Evolutionary conservation across 2,888 invertebrate species (phyloP).

Genomic region (Choreutis nemorana): DNA sequence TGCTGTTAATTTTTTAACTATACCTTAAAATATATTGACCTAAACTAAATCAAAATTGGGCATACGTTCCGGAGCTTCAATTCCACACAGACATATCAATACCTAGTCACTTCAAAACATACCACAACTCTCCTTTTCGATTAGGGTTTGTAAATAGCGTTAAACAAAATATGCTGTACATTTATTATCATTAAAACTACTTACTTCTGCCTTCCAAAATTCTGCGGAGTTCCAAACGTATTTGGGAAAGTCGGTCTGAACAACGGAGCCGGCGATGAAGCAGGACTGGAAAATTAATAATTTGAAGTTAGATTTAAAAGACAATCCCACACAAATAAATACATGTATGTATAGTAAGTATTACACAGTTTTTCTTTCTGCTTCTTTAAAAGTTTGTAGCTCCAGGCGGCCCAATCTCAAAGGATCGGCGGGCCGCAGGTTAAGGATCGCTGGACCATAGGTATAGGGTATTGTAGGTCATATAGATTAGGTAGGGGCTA

Average conservation of each 20-base stretch:
- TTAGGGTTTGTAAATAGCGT: background rate
- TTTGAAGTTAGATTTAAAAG: background rate
- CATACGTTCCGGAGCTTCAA: too few species aligned
- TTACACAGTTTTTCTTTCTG: too few species aligned
- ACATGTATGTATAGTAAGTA: background rate
- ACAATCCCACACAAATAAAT: background rate
- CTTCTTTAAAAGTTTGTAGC: background rate
- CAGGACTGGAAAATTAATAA: slow-evolving; percentile 50
- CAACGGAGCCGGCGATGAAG: slow-evolving; percentile 71
- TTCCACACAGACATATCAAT: too few species aligned
- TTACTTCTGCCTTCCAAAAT: slow-evolving; percentile 54
- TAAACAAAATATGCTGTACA: background rate
- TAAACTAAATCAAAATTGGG: too few species aligned
- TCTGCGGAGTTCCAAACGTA: slow-evolving; percentile 71
- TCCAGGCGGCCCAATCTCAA: background rate
- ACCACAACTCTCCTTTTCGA: too few species aligned
- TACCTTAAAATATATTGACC: too few species aligned
- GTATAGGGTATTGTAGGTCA: too few species aligned
- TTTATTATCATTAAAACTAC: slow-evolving; percentile 2
- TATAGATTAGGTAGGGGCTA: too few species aligned
- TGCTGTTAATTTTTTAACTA: too few species aligned
- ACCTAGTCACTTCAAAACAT: too few species aligned
- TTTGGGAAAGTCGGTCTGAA: slow-evolving; percentile 78
- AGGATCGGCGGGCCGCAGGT: too few species aligned
- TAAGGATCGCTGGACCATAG: too few species aligned